Base-by-base conservation (phyloP, 2,113 vertebrate species). In the Gambusia affinis region DNA sequence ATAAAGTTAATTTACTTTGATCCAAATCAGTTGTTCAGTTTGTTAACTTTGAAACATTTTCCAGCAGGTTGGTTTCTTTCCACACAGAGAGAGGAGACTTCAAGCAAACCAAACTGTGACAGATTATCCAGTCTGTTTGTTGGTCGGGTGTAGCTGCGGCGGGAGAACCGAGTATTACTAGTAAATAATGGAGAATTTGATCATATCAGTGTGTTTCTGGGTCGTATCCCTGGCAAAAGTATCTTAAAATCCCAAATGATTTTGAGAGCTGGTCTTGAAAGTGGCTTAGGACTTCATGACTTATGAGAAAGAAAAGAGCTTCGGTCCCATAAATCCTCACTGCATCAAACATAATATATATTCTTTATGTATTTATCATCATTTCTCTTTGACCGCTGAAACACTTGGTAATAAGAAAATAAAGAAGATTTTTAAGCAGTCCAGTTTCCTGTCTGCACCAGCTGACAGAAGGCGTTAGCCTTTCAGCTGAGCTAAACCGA, bases 341-440 rank as follows among this genome's bases (percentile, higher is more conserved):
- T 8, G 22, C 17, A 8, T 54, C 51, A 8, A 54, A 24, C 24
- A 24, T 24, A 24, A 54, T 24, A 54, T 2, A n/a, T 22, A 24
- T 54, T n/a, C 51, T 54, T 54, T n/a, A 54, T 54, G 17, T n/a
- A 24, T 54, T n/a, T 54, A 24, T 3, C 8, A 8, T 24, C 51
- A 24, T 10, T 22, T 54, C 22, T 54, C 22, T 54, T 54, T 54
- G 51, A n/a, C 51, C 64, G 33, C 60, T 76, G 82, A 42, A 2
- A 70, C 80, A 79, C 83, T 86, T 87, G 47, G 69, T 64, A 68
- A 74, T 71, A 63, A 81, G 57, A 81, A 62, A 70, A 78, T 78
- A 35, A 35, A 35, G 11, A 35, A 76, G 3, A 81, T 83, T 78
- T 79, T 7, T 47, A 80, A 42, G 47, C 33, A 8, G 4, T 15